Percentiles rank a stretch among this genome's conserved stretches.
Evolutionary conservation across 2,797 vertebrate genomes (phyloP).

Genomic region (Rhabdomys pumilio): DNA sequence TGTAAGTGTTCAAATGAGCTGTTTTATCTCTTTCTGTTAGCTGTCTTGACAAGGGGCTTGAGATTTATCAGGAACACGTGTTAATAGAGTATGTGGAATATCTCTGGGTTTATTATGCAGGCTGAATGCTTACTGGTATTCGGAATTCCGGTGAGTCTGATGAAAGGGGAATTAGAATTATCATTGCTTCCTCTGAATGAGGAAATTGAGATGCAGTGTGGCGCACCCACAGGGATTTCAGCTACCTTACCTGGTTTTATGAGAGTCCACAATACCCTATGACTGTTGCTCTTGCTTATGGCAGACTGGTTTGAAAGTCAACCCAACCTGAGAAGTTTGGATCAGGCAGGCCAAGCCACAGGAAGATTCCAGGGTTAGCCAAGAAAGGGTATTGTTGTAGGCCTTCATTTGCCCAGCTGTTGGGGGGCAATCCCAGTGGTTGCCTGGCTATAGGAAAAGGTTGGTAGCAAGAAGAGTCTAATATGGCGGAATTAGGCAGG

Average conservation of each 20-base stretch:
- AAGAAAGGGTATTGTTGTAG: conserved; percentile 18
- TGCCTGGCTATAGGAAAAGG: background rate
- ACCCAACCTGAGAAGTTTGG: conserved; percentile 31
- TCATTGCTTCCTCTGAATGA: conserved; percentile 74
- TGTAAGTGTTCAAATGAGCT: conserved; percentile 34
- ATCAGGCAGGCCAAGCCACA: conserved; percentile 57
- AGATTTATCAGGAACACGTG: conserved; percentile 8
- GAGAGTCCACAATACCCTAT: conserved; percentile 59
- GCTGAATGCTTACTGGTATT: conserved; percentile 15
- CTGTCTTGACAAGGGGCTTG: background rate
- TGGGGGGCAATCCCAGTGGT: conserved; percentile 23
- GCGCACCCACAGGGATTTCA: conserved; percentile 55
- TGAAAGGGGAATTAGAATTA: conserved; percentile 75
- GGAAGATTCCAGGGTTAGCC: conserved; percentile 38
- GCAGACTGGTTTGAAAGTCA: conserved; percentile 57
- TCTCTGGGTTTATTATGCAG: conserved; percentile 63
- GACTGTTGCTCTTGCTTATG: conserved; percentile 68
- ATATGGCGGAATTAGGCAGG: background rate
- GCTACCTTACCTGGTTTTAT: conserved; percentile 33
- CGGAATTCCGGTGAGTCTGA: conserved; percentile 65
- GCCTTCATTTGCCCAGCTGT: conserved; percentile 22
- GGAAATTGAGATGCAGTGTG: conserved; percentile 65
- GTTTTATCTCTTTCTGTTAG: background rate
- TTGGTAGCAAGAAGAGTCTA: background rate
- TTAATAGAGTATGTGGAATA: background rate